A percentile compares a stretch with the other conserved stretches of the same genome.
phyloP scores from a whole-genome alignment of 2,888 invertebrate species.

The Meghimatium bilineatum region DNA sequence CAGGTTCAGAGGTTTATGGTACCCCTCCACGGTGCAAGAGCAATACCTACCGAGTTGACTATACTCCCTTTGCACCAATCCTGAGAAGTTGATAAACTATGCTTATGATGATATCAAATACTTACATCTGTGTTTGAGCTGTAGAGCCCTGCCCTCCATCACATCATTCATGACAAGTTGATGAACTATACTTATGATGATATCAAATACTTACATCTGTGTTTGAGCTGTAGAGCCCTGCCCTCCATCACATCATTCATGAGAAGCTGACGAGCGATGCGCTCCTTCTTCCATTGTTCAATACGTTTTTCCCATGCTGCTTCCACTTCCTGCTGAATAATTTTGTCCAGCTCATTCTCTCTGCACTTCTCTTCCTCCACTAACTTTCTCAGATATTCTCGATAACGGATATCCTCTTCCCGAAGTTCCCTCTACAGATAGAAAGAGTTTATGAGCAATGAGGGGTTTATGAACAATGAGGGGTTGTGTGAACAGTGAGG shows the following conservation, averaged over 20 bases:
- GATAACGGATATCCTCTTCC: slow-evolving; percentile 73
- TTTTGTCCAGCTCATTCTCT: slow-evolving; percentile 72
- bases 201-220: slow-evolving; percentile 70
- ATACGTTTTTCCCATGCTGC: slow-evolving; percentile 76
- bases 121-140: slow-evolving; percentile 75
- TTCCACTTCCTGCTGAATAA: slow-evolving; percentile 74
- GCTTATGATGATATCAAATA: too few species aligned
- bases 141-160: slow-evolving; percentile 66
- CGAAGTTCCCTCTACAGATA: slow-evolving; percentile 69
- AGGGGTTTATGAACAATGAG: too few species aligned
- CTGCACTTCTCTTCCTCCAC: slow-evolving; percentile 70
- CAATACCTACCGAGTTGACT: too few species aligned
- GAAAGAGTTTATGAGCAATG: neutral
- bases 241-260: slow-evolving; percentile 72
- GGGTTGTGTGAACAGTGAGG: too few species aligned
- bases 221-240: slow-evolving; percentile 70
- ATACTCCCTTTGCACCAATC: too few species aligned
- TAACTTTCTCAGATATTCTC: slow-evolving; percentile 72
- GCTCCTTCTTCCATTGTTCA: slow-evolving; percentile 73
- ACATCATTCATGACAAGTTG: slow-evolving; percentile 74
- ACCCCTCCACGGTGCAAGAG: too few species aligned
- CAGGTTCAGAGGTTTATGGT: too few species aligned
- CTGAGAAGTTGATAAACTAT: too few species aligned
- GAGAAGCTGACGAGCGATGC: slow-evolving; percentile 72
- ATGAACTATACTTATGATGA: slow-evolving; percentile 68